Base-by-base conservation (phyloP, 2,888 invertebrate species). In the Colostygia pectinataria region DNA sequence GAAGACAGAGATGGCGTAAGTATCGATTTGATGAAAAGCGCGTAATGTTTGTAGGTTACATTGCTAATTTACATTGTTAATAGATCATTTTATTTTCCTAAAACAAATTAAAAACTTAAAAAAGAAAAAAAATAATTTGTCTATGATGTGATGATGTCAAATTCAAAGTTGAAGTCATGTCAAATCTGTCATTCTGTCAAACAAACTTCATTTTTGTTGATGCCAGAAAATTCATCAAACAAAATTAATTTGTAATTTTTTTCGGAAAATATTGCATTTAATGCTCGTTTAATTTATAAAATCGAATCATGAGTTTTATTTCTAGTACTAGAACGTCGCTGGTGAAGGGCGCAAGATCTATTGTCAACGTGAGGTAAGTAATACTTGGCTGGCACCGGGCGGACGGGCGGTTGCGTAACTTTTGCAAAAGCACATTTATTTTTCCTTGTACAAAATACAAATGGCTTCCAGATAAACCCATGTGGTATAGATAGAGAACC, bases 1-100 rank as follows among this genome's bases (percentile, higher is more conserved):
- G 52, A 87, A 86, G 52, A 79, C 77, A 55, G 87, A 90, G 53
- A 82, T 81, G 71, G 55, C 70, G 89, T 89, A 73, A 74, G 88
- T 77, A 45, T 32, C 13, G 12, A 12, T 28, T n/a, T 23, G 9
- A n/a, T n/a, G n/a, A n/a, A n/a, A n/a, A n/a, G n/a, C n/a, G n/a
- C 9, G 37, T 14, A 1, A 4, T 20, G 5, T 6, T 6, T 15
- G 2, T 15, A 15, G 15, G 15, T 15, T 3, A 2, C 2, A 15
- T 23, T 24, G 9, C 10, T 9, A 4, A 9, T 9, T 10, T 15
- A n/a, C n/a, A n/a, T n/a, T n/a, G n/a, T n/a, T n/a, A n/a, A n/a
- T n/a, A n/a, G n/a, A n/a, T n/a, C n/a, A n/a, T n/a, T n/a, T n/a
- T n/a, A n/a, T n/a, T n/a, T n/a, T n/a, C n/a, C n/a, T n/a, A n/a